A percentile compares a stretch with the other conserved stretches of the same genome.
These are phyloP conservation scores for Halichondria panicea DNA, from an alignment of 37 sponge, comb jelly and placozoan genomes.

Conservation along the genomic window DNA sequence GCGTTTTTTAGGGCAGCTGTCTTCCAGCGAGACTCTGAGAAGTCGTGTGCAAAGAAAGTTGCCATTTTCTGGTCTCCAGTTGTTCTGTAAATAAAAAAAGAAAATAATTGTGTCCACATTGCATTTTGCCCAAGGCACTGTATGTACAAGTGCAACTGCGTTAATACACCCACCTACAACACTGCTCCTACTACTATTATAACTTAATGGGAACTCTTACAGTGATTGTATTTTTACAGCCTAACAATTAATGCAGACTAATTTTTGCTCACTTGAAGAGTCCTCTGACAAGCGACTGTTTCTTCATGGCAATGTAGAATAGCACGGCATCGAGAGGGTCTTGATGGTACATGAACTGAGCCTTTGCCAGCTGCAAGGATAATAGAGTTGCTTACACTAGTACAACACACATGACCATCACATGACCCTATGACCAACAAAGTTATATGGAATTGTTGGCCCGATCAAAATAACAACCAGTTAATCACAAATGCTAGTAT, in stretches of 20 bases:
- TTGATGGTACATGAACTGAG: constrained; percentile 73
- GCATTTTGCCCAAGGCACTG: too few relatives aligned
- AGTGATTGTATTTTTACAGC: too few relatives aligned
- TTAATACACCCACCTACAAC: too few relatives aligned
- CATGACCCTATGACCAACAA: background rate
- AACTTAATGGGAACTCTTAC: too few relatives aligned
- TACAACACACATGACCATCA: constrained; percentile 4
- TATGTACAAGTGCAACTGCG: too few relatives aligned
- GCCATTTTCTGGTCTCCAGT: constrained; percentile 76
- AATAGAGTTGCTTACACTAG: background rate
- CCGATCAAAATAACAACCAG: too few relatives aligned
- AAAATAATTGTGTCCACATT: background rate
- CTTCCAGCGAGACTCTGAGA: constrained; percentile 88
- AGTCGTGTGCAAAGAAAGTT: constrained; percentile 87
- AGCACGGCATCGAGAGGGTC: constrained; percentile 94
- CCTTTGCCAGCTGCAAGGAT: constrained; percentile 76
- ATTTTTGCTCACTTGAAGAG: constrained; percentile 81
- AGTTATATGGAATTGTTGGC: too few relatives aligned
- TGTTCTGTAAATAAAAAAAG: constrained; percentile 72
- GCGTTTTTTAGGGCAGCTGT: constrained; percentile 97
- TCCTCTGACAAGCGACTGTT: constrained; percentile 79
- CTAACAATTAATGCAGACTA: too few relatives aligned
- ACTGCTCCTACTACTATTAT: too few relatives aligned
- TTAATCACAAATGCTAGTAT: too few relatives aligned
- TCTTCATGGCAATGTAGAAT: constrained; percentile 97